Conservation (phyloP, 1,140 invertebrate genomes). For the Steinernema feltiae region DNA sequence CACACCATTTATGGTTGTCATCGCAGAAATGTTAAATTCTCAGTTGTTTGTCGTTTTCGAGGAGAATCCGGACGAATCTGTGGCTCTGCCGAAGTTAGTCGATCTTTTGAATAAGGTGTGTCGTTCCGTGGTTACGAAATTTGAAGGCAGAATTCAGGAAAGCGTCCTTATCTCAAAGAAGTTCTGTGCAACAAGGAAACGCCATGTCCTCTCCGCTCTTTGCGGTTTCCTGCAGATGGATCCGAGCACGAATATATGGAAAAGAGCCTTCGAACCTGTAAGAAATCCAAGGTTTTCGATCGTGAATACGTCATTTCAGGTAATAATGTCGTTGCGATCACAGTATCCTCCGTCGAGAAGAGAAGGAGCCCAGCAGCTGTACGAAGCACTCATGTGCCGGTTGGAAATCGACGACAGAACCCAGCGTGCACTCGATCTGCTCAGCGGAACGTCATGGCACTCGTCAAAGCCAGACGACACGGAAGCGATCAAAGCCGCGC, state of each 20-base stretch:
- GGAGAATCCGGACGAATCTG: background rate
- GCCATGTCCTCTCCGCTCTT: background rate
- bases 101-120: background rate
- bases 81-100: background rate
- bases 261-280: background rate
- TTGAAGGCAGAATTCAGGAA: background rate
- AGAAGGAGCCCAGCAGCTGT: background rate
- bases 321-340: background rate
- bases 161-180: background rate
- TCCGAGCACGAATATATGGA: background rate
- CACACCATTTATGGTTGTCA: background rate
- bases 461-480: background rate
- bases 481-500: background rate
- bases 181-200: background rate
- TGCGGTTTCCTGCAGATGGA: background rate
- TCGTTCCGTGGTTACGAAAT: background rate
- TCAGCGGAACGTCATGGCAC: background rate
- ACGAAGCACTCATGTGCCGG: background rate
- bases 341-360: background rate
- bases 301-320: background rate
- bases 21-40: background rate
- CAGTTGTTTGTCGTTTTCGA: background rate
- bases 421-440: background rate
- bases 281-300: background rate
- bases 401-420: background rate